phyloP scores from a whole-genome alignment of 2,113 vertebrate genomes.

The Acanthisitta chloris region DNA sequence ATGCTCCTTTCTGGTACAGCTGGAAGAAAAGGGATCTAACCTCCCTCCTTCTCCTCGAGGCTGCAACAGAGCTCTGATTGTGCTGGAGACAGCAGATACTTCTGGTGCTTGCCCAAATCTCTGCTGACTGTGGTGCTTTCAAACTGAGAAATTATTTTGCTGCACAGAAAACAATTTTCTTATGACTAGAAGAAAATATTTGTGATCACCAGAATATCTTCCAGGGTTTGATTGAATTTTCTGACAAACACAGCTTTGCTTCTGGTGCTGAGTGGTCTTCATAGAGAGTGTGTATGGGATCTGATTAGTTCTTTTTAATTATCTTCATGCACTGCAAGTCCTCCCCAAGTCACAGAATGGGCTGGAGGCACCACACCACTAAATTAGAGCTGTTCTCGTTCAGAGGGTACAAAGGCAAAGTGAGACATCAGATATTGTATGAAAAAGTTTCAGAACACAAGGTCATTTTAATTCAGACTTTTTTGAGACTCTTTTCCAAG shows the following conservation, averaged over 20 bases:
- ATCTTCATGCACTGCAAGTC: not conserved
- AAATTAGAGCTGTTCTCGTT: not conserved
- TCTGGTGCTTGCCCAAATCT: conserved; percentile 1
- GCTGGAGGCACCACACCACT: conserved; percentile 16
- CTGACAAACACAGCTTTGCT: not conserved
- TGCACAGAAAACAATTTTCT: not conserved
- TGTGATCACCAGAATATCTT: not conserved
- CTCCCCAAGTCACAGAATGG: conserved; percentile 3
- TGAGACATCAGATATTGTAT: conserved; percentile 63
- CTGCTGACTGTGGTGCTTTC: not conserved
- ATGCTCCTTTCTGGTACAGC: not conserved
- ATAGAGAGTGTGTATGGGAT: not conserved
- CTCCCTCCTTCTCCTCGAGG: not conserved
- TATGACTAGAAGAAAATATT: not conserved
- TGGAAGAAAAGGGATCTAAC: conserved; percentile 1
- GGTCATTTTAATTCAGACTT: conserved; percentile 75
- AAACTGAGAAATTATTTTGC: not conserved
- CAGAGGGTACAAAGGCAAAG: conserved; percentile 52
- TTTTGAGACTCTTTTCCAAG: conserved; percentile 66
- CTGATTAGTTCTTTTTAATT: not conserved
- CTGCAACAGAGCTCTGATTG: conserved; percentile 25
- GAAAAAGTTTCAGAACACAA: conserved; percentile 75
- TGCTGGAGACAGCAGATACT: not conserved
- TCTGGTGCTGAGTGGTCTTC: not conserved
- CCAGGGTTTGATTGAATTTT: not conserved